Evolutionary conservation across 2,797 vertebrate genomes (phyloP).

Genomic region (Tokudaia tokunoshimensis): DNA sequence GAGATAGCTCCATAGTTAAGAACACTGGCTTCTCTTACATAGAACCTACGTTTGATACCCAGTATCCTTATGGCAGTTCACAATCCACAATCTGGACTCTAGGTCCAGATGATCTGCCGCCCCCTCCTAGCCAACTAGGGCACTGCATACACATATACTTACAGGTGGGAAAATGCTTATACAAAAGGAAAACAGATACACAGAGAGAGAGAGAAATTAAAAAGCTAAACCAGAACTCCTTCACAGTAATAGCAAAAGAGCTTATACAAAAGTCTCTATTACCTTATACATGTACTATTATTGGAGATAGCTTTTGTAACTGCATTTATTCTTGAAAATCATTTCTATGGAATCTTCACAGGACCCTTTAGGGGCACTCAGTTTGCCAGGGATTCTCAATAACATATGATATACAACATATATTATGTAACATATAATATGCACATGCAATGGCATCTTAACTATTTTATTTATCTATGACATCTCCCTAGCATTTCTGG

Average conservation of each 20-base stretch:
- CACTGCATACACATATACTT: neutral
- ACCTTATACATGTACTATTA: neutral
- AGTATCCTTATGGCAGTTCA: too few relatives aligned
- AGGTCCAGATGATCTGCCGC: neutral
- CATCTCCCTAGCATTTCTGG: neutral
- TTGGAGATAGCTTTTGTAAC: neutral
- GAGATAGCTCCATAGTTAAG: neutral
- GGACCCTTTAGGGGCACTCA: neutral
- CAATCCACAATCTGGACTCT: neutral
- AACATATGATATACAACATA: neutral
- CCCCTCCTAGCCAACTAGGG: neutral
- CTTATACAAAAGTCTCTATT: constrained; percentile 17
- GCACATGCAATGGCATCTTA: neutral
- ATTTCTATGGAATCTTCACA: constrained; percentile 5
- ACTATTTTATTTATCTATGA: constrained; percentile 18
- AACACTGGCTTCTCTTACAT: neutral
- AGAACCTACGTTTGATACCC: neutral
- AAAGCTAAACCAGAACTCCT: neutral
- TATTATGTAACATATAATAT: too few relatives aligned
- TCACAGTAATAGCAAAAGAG: neutral
- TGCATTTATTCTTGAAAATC: neutral
- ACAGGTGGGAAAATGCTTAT: neutral
- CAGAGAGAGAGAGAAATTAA: neutral
- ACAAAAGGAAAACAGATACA: neutral
- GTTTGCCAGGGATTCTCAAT: neutral